A percentile compares a stretch with the other conserved stretches of the same genome.
phyloP scores from a whole-genome alignment of 92 coral and sea anemone genomes.

The Palythoa grandiflora region DNA sequence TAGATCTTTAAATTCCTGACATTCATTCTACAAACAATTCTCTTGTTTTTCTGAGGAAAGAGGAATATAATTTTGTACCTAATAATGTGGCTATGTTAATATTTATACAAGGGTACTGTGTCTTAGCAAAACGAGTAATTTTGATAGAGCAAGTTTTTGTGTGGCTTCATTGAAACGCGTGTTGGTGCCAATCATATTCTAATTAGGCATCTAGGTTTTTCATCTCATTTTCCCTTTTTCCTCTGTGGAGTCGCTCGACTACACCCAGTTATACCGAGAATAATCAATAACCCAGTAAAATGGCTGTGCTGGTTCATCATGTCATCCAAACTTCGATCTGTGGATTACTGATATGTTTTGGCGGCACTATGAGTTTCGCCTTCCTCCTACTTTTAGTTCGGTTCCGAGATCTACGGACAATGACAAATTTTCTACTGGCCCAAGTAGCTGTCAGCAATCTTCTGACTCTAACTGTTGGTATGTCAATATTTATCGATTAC shows the following conservation, averaged over 20 bases:
- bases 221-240: not conserved
- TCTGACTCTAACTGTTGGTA: constrained; percentile 8
- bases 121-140: not conserved
- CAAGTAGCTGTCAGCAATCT: constrained; percentile 29
- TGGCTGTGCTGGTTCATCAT: not conserved
- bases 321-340: not conserved
- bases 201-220: not conserved
- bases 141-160: not conserved
- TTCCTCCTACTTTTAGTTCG: constrained; percentile 31
- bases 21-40: no score
- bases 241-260: not conserved
- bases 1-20: no score
- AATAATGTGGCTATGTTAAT: no score
- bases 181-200: not conserved
- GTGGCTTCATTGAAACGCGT: not conserved
- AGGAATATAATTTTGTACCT: no score
- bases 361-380: constrained; percentile 2
- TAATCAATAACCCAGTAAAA: not conserved
- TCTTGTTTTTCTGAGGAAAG: no score
- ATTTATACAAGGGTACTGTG: no score
- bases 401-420: constrained; percentile 22
- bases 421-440: constrained; percentile 22
- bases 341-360: not conserved
- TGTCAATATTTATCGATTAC: constrained; percentile 28
- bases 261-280: not conserved